phyloP scores from a whole-genome alignment of 2,888 invertebrate genomes.

The Cosmia pyralina region DNA sequence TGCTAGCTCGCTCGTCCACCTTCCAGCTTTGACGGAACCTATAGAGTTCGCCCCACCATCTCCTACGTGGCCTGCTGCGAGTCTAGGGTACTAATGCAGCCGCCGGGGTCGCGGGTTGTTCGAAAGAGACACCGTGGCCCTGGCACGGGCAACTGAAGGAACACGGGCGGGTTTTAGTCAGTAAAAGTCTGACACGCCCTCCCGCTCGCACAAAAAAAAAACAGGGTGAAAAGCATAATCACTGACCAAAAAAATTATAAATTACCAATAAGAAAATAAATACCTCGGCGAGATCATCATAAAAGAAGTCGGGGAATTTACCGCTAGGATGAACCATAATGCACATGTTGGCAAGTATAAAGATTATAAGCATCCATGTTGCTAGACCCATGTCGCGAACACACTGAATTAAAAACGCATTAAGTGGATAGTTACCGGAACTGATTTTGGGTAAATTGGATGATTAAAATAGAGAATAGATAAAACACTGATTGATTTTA shows the following conservation, averaged over 20 bases:
- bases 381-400: constrained; percentile 3
- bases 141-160: no score
- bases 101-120: no score
- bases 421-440: background rate
- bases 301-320: constrained; percentile 12
- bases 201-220: no score
- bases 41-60: background rate
- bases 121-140: no score
- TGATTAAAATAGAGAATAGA: background rate
- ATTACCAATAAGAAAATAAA: background rate
- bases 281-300: constrained; percentile 13
- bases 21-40: background rate
- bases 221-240: background rate
- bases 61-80: background rate
- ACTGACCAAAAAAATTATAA: background rate
- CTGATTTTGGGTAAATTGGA: constrained; percentile 36
- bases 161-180: no score
- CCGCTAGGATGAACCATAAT: background rate
- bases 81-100: background rate
- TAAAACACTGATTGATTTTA: constrained; percentile 2
- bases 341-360: constrained; percentile 5
- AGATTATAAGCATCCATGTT: constrained; percentile 21
- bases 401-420: constrained; percentile 52
- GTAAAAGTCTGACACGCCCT: no score
- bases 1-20: background rate